Conservation (phyloP, 2,797 vertebrate species). For the Masticophis lateralis region DNA sequence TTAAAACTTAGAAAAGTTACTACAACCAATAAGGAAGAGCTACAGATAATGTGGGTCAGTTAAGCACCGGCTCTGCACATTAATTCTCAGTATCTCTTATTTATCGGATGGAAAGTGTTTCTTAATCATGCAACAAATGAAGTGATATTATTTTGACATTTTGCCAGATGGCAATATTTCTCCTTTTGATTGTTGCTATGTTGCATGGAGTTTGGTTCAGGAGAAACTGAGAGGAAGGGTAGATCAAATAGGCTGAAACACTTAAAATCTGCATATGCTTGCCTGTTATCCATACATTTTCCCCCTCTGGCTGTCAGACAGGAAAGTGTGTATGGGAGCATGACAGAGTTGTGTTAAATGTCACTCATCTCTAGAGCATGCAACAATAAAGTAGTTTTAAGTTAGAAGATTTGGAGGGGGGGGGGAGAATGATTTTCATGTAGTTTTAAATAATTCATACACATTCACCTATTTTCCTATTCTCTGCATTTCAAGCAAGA, state of each 20-base stretch:
- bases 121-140: slow-evolving; percentile 75
- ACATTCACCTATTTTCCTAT: slow-evolving; percentile 71
- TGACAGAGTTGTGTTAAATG: slow-evolving; percentile 61
- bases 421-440: slow-evolving; percentile 57
- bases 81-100: slow-evolving; percentile 45
- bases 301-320: slow-evolving; percentile 3
- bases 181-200: slow-evolving; percentile 55
- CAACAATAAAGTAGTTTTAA: slow-evolving; percentile 53
- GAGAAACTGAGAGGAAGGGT: slow-evolving; percentile 50
- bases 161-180: slow-evolving; percentile 74
- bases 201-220: slow-evolving; percentile 49
- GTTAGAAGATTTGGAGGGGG: slow-evolving; percentile 55
- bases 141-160: slow-evolving; percentile 73
- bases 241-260: slow-evolving; percentile 56
- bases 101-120: slow-evolving; percentile 67
- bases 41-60: background rate
- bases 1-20: background rate
- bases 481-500: slow-evolving; percentile 64
- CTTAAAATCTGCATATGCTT: slow-evolving; percentile 49
- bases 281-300: background rate
- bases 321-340: slow-evolving; percentile 45
- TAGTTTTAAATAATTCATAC: slow-evolving; percentile 82
- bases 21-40: background rate
- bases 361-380: slow-evolving; percentile 63
- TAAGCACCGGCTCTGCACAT: slow-evolving; percentile 25